phyloP scores from a whole-genome alignment of 2,797 vertebrate genomes.

The Schizothorax lantsangensis region DNA sequence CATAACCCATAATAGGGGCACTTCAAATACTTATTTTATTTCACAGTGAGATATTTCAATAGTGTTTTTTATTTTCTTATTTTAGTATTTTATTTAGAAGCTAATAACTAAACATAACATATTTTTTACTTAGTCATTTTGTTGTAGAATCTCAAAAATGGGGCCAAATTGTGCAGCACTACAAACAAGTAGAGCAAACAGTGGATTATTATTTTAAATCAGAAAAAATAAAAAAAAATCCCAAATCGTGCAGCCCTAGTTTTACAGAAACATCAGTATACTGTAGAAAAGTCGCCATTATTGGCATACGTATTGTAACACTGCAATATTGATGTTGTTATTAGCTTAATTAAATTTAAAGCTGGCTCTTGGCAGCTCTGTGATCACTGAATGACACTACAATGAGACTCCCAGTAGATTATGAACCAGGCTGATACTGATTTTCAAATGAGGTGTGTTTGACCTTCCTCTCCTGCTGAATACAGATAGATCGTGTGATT shows the following conservation, averaged over 20 bases:
- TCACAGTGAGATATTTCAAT: neutral
- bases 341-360: conserved; percentile 21
- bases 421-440: conserved; percentile 79
- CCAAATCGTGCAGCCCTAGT: neutral
- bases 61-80: neutral
- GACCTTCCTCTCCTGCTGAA: conserved; percentile 78
- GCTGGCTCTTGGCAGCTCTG: neutral
- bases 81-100: neutral
- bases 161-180: neutral
- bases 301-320: neutral
- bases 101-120: neutral
- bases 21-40: no score
- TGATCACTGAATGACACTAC: conserved; percentile 78
- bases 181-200: neutral
- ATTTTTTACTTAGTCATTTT: neutral
- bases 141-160: neutral
- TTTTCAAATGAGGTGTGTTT: conserved; percentile 83
- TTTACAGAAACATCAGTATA: neutral
- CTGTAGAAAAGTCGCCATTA: no score
- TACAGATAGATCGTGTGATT: conserved; percentile 81
- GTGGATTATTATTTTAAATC: neutral
- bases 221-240: neutral
- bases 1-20: no score
- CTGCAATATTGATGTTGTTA: neutral
- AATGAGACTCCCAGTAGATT: conserved; percentile 78